Evolutionary conservation across 1,140 invertebrate genomes (phyloP), one percentile per base, ranked within the genome.

Genomic region (Diorhabda elongata): DNA sequence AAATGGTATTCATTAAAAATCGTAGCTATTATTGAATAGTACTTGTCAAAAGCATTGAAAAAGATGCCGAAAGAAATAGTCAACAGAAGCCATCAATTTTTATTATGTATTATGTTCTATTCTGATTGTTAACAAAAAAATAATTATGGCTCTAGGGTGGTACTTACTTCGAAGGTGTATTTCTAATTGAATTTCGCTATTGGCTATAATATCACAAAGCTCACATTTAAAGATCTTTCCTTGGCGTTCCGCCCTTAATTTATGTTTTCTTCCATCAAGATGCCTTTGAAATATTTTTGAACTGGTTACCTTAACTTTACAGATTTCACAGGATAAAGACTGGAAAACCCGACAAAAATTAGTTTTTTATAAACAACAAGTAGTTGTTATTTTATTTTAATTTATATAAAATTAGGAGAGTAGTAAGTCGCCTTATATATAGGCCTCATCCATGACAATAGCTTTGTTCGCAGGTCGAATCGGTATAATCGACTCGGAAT

Each of bases 181-280:
- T 60, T 80, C 76, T 3, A 81, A 69, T 70, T 81, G 79, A 61
- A 73, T 78, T 74, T 81, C 78, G 67, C 78, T 78, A 61, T 81
- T 81, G 59, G 79, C 79, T 56, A 71, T 71, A 58, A 81, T 68
- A 42, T 78, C 72, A 61, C 79, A 81, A 11, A 81, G 58, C 43
- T 79, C 76, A 71, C 79, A 81, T 70, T 74, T 69, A 62, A 80
- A 81, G 3, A 70, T 74, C 74, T 80, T 81, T 26, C 79, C 79
- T 70, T 76, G 64, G 62, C 78, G 72, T 74, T 79, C 77, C 6
- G 69, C 74, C 60, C 77, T 75, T 70, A 76, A 74, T 56, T 73
- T 75, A 69, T 81, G 79, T 61, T 73, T 77, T 62, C 75, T 73
- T 11, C 79, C 79, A 68, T 80, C 78, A 64, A 77, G 68, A 68